Evolutionary conservation across 2,888 invertebrate species (phyloP), one percentile per base, ranked within the genome.

Genomic region (Frankliniella fusca): DNA sequence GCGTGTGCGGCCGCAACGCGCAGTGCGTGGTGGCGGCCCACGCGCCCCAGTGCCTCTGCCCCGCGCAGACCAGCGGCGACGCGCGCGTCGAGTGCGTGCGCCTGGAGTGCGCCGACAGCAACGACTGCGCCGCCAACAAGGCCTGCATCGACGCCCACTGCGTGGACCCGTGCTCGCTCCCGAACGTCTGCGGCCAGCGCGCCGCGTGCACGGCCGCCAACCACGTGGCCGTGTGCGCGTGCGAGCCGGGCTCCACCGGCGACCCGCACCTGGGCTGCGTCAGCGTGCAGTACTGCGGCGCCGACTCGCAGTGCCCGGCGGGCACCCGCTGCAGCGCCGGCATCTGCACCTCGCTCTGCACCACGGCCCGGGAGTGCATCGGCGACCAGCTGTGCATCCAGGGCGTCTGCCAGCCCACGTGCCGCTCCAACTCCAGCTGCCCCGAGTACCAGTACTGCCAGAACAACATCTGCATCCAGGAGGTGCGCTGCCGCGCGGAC

Each of bases 251-350:
- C 80, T 94, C 92, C 84, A 95, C 95, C 0, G 96, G 96, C 48
- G 95, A 96, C 88, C 94, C 97, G 18, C 93, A 94, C 83, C 90
- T 95, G 84, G 96, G 96, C 20, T 97, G 97, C 87, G 93, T 94
- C 48, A 91, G 93, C 1, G 90, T 97, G 81, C 94, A 95, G 85
- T 95, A 95, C 86, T 97, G 97, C 86, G 93, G 93, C 81, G 90
- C 91, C 82, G 95, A 96, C 84, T 91, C 90, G 76, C 95, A 95
- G 87, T 97, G 97, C 87, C 93, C 95, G 0, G 91, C 94, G 3
- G 95, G 95, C 82, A 94, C 95, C 18, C 94, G 93, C 86, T 97
- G 97, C 86, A 91, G 93, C 83, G 94, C 94, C 84, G 95, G 95
- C 83, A 91, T 96, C 84, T 96, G 96, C 86, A 92, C 92, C 83